Evolutionary conservation across 2,113 vertebrate genomes (phyloP).

Genomic region (Mionectes macconnelli): DNA sequence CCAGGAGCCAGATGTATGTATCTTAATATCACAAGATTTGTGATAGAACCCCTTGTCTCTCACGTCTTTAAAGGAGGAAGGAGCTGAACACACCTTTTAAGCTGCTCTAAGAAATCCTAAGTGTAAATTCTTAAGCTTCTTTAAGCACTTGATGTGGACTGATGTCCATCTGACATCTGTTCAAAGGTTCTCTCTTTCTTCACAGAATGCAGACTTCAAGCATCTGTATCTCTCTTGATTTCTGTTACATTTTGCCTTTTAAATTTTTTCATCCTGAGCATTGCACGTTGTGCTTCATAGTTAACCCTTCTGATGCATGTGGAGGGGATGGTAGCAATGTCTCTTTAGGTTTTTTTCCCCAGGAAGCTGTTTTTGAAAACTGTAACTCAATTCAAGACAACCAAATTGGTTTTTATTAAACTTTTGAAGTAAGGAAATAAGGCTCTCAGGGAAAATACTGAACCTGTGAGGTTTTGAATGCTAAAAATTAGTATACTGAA

Average conservation of each 20-base stretch:
- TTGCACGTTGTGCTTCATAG: background rate
- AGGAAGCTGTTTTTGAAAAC: background rate
- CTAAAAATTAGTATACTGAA: background rate
- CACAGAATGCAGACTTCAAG: background rate
- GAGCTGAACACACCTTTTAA: background rate
- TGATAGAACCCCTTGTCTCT: background rate
- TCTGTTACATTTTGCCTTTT: background rate
- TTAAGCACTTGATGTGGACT: background rate
- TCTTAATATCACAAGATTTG: rapidly evolving
- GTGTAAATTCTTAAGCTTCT: background rate
- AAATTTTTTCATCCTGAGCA: background rate
- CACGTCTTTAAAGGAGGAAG: background rate
- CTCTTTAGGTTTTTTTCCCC: background rate
- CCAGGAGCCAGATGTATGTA: background rate
- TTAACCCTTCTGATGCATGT: background rate
- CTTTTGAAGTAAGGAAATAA: background rate
- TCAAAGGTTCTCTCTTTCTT: background rate
- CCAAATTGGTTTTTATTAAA: background rate
- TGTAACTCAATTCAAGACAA: background rate
- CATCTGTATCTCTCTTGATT: background rate
- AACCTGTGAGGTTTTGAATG: background rate
- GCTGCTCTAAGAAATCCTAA: background rate
- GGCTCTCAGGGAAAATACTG: background rate
- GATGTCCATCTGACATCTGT: background rate
- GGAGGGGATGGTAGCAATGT: background rate